Evolutionary conservation across 1,140 invertebrate species (phyloP), one percentile per base, ranked within the genome.

Genomic region (Berghia stephanieae): DNA sequence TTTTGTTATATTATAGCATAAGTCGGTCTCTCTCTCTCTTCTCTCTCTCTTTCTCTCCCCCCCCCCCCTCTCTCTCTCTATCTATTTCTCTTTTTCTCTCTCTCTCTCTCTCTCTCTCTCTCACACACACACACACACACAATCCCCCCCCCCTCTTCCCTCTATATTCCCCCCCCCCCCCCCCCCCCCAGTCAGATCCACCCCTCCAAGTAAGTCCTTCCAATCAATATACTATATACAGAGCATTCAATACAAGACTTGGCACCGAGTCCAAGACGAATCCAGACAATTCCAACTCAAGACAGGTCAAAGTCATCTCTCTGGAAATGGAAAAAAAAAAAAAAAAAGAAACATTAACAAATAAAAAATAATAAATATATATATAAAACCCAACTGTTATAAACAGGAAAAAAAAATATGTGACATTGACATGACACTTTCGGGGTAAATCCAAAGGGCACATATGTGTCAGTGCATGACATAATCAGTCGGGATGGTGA

Each of bases 271-370:
- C 38, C 2, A 18, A 38, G 2, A 67, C 6, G 38, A 34, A 34
- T 44, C 6, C 3, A 27, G 18, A 1, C 27, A 3, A 38, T 27
- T 46, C 46, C 5, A n/a, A n/a, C n/a, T 75, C 38, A 75, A 2
- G 43, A 60, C 74, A 76, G 31, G 31, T 76, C 74, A 76, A 76
- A 76, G 27, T 76, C 74, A 49, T 76, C 74, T 76, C 74, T 76
- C 74, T 76, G 74, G 21, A 68, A 31, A 49, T 38, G 3, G 40
- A 68, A 68, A 68, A 68, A 38, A 44, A 66, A 63, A 74, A 42
- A 8, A 42, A 74, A 42, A 40, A 63, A 63, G 27, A 31, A 10
- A 63, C 10, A 10, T 63, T 24, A 63, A 63, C 18, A 3, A 31
- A 16, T 3, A n/a, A 69, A 69, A 10, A 34, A 5, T 10, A 6